Percentiles rank a stretch among this genome's conserved stretches.
phyloP scores from a whole-genome alignment of 2,888 invertebrate species.

The Rapana venosa region DNA sequence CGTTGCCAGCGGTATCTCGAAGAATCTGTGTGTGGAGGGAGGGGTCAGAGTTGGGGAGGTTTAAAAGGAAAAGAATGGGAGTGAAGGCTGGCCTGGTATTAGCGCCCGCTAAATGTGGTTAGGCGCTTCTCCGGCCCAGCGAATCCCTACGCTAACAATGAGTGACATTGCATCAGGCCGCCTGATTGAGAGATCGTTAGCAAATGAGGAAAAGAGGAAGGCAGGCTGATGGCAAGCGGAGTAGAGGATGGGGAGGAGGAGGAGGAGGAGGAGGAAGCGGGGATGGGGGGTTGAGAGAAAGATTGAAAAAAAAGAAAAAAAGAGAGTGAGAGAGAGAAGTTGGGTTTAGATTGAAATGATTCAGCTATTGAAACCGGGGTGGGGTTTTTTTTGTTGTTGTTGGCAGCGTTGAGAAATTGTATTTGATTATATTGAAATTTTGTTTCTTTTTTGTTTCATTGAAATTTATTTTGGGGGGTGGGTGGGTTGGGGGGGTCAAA shows the following conservation, averaged over 20 bases:
- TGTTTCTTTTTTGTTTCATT: too few species aligned
- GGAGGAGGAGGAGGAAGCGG: background rate
- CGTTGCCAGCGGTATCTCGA: background rate
- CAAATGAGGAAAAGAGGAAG: background rate
- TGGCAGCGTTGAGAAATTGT: too few species aligned
- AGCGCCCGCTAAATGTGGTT: constrained; percentile 23
- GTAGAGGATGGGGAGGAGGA: background rate
- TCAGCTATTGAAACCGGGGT: background rate
- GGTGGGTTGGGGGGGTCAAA: background rate
- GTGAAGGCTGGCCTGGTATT: background rate
- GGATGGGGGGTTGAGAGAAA: background rate
- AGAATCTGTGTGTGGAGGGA: background rate
- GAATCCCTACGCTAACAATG: constrained; percentile 11
- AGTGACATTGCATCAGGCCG: constrained; percentile 20
- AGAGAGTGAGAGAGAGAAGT: background rate
- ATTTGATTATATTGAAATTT: too few species aligned
- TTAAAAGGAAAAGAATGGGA: constrained; percentile 5
- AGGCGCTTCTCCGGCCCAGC: background rate
- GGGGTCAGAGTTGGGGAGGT: background rate
- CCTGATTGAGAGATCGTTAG: constrained; percentile 27
- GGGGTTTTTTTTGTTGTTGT: too few species aligned
- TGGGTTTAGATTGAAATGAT: background rate
- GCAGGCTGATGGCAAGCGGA: background rate
- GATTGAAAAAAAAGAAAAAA: background rate
- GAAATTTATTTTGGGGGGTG: background rate